Conservation (phyloP, 2,888 invertebrate species). For the Lamproptera curius region DNA sequence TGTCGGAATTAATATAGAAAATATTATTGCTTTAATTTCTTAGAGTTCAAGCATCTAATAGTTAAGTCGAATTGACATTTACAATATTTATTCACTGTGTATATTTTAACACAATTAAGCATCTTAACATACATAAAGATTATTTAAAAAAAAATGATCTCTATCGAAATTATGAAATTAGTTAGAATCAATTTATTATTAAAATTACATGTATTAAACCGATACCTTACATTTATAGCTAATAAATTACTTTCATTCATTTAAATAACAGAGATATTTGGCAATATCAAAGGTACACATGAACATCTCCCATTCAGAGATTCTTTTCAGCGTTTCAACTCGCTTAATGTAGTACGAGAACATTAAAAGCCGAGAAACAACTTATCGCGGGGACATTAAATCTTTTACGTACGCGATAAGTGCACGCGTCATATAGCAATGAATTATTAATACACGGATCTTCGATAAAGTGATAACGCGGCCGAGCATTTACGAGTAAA, state of each 20-base stretch:
- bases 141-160: too few relatives aligned
- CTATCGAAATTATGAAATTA: too few relatives aligned
- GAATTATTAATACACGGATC: slow-evolving; percentile 16
- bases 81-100: too few relatives aligned
- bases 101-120: too few relatives aligned
- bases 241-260: neutral
- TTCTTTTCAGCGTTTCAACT: too few relatives aligned
- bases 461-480: slow-evolving; percentile 17
- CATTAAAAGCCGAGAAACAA: slow-evolving; percentile 1
- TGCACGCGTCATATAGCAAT: slow-evolving; percentile 6
- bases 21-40: too few relatives aligned
- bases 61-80: too few relatives aligned
- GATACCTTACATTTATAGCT: neutral
- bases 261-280: neutral
- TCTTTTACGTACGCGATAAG: slow-evolving; percentile 6
- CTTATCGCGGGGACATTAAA: slow-evolving; percentile 6
- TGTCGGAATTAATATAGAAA: too few relatives aligned
- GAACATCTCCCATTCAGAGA: too few relatives aligned
- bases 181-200: neutral
- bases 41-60: too few relatives aligned
- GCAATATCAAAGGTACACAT: neutral
- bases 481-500: slow-evolving; percentile 11
- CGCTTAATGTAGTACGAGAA: too few relatives aligned
- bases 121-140: too few relatives aligned
- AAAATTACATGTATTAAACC: neutral